These are phyloP conservation scores for Arbacia lixula DNA, from an alignment of 53 echinoderm and acorn worm species.

Conservation along the genomic window DNA sequence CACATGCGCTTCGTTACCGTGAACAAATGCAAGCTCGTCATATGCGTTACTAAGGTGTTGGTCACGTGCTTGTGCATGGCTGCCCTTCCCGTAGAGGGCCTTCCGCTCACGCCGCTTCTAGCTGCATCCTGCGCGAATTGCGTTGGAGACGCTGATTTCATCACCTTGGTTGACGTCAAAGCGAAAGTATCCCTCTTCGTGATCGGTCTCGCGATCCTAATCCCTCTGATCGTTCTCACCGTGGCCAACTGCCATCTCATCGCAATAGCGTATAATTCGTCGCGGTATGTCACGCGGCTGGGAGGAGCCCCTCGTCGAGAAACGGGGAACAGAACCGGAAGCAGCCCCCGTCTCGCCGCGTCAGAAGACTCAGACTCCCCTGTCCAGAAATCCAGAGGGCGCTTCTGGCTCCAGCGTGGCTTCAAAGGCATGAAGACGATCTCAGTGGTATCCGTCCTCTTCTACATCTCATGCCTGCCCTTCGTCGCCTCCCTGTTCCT, in stretches of 20 bases:
- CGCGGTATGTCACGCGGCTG: not conserved
- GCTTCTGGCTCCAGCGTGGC: not conserved
- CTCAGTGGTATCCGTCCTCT: not conserved
- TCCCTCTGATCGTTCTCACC: not conserved
- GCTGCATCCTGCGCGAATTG: not conserved
- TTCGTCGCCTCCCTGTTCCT: not conserved
- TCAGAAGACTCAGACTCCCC: not conserved
- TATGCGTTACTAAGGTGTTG: not conserved
- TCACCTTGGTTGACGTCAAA: not conserved
- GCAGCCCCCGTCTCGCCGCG: not conserved
- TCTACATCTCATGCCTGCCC: not conserved
- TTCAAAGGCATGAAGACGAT: constrained; percentile 9
- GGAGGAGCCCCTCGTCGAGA: not conserved
- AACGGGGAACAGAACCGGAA: not conserved
- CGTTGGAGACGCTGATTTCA: not conserved
- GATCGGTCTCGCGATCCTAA: not conserved
- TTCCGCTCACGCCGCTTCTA: not conserved
- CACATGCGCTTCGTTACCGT: constrained; percentile 1
- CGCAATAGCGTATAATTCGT: not conserved
- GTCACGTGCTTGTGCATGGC: not conserved
- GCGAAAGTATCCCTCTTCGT: not conserved
- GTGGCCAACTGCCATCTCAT: not conserved
- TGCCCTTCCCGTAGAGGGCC: not conserved
- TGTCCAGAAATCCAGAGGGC: not conserved
- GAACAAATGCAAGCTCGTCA: not conserved